These are phyloP conservation scores for Clarias batrachus DNA, from an alignment of 2,113 vertebrate genomes.

Conservation along the genomic window DNA sequence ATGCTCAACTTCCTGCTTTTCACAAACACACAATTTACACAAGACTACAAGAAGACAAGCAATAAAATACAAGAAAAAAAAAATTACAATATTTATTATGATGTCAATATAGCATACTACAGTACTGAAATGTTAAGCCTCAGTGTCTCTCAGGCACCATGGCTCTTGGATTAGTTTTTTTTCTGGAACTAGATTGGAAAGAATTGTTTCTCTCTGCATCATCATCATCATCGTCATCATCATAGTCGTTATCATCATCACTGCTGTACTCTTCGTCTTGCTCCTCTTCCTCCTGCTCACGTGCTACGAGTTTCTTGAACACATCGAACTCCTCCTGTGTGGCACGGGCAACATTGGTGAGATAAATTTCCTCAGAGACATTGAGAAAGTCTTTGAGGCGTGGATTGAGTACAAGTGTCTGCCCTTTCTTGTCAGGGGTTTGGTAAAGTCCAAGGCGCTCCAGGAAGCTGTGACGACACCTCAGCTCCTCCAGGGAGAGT, in stretches of 20 bases:
- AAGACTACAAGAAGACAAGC: neutral
- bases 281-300: slow-evolving; percentile 72
- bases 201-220: slow-evolving; percentile 36
- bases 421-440: slow-evolving; percentile 87
- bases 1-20: neutral
- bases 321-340: slow-evolving; percentile 81
- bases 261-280: slow-evolving; percentile 36
- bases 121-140: neutral
- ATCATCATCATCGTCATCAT: slow-evolving; percentile 18
- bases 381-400: slow-evolving; percentile 76
- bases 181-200: slow-evolving; percentile 58
- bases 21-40: neutral
- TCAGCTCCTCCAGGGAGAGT: slow-evolving; percentile 73
- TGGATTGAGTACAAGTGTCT: slow-evolving; percentile 79
- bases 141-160: neutral
- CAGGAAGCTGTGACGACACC: slow-evolving; percentile 82
- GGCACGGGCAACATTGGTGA: slow-evolving; percentile 71
- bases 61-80: neutral
- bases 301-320: slow-evolving; percentile 81
- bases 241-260: slow-evolving; percentile 48
- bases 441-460: slow-evolving; percentile 87
- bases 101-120: too few relatives aligned
- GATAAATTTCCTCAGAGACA: slow-evolving; percentile 71
- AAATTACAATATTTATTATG: neutral
- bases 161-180: slow-evolving; percentile 51